A percentile compares a stretch with the other conserved stretches of the same genome.
Conservation (phyloP, 1,140 invertebrate genomes). For the Drosophila kikkawai region DNA sequence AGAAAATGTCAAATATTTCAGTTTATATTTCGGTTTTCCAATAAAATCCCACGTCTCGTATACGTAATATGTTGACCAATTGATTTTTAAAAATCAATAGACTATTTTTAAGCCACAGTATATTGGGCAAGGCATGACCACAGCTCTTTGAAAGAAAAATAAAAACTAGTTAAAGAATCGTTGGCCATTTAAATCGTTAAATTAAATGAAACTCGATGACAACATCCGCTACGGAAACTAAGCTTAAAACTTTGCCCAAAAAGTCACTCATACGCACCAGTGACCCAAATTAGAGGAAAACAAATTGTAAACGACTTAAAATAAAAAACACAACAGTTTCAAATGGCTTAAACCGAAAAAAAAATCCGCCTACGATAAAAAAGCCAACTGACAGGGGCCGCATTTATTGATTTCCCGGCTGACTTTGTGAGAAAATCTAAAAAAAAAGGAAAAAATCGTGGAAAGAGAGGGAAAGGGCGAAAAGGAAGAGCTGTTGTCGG, state of each 20-base stretch:
- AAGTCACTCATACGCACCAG: slow-evolving; percentile 68
- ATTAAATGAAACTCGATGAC: slow-evolving; percentile 5
- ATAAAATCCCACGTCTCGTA: slow-evolving; percentile 15
- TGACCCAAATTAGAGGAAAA: slow-evolving; percentile 54
- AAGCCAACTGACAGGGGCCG: slow-evolving; percentile 29
- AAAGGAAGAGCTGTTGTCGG: slow-evolving; percentile 5
- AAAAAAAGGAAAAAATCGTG: slow-evolving; percentile 12
- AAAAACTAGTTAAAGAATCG: slow-evolving; percentile 5
- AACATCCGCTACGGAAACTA: slow-evolving; percentile 16
- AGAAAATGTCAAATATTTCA: too few relatives aligned
- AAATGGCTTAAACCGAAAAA: slow-evolving; percentile 25
- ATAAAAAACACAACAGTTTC: slow-evolving; percentile 4
- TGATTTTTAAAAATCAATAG: slow-evolving; percentile 19
- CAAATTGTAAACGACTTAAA: slow-evolving; percentile 29
- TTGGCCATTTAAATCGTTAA: slow-evolving; percentile 18
- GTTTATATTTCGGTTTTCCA: too few relatives aligned
- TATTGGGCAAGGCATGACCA: slow-evolving; percentile 7
- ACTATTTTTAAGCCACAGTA: slow-evolving; percentile 16
- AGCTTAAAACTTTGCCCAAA: slow-evolving; percentile 6
- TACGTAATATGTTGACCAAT: slow-evolving; percentile 25
- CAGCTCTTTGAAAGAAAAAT: not conserved
- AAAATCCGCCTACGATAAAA: slow-evolving; percentile 11
- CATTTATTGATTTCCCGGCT: slow-evolving; percentile 64
- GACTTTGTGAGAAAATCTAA: slow-evolving; percentile 25
- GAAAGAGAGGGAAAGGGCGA: slow-evolving; percentile 5